Conservation (phyloP, 2,797 vertebrate genomes). For the Xiphorhynchus erythropygius region DNA sequence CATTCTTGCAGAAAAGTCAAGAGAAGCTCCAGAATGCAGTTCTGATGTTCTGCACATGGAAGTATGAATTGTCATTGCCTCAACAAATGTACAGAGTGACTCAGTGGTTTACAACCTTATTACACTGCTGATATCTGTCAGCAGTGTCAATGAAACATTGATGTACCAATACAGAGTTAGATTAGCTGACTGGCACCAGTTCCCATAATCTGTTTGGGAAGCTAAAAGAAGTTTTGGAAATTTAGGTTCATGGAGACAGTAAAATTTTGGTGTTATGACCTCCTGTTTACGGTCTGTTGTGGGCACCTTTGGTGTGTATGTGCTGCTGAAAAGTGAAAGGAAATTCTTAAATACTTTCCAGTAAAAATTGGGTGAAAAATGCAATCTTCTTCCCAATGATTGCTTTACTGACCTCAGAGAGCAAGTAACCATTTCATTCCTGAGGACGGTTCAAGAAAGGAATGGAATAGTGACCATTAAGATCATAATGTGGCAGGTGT, state of each 20-base stretch:
- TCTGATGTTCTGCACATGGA: not conserved
- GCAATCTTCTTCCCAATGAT: not conserved
- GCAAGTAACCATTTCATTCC: not conserved
- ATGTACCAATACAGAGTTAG: not conserved
- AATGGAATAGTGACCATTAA: not conserved
- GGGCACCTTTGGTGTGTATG: not conserved
- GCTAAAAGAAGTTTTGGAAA: not conserved
- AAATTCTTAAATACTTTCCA: not conserved
- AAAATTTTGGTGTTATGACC: not conserved
- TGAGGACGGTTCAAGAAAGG: not conserved
- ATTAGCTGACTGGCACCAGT: not conserved
- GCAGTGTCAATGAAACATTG: not conserved
- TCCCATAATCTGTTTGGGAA: not conserved
- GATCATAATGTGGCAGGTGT: not conserved
- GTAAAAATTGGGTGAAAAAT: not conserved
- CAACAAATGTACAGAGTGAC: not conserved
- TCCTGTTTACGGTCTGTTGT: fast-evolving
- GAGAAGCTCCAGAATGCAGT: not conserved
- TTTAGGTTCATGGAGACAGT: not conserved
- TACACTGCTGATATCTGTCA: not conserved
- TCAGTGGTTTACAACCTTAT: not conserved
- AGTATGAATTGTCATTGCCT: not conserved
- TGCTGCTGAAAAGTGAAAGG: not conserved
- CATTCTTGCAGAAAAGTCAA: not conserved
- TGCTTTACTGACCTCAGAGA: not conserved